phyloP scores from a whole-genome alignment of 2,113 vertebrate species.

The Callorhinus ursinus region DNA sequence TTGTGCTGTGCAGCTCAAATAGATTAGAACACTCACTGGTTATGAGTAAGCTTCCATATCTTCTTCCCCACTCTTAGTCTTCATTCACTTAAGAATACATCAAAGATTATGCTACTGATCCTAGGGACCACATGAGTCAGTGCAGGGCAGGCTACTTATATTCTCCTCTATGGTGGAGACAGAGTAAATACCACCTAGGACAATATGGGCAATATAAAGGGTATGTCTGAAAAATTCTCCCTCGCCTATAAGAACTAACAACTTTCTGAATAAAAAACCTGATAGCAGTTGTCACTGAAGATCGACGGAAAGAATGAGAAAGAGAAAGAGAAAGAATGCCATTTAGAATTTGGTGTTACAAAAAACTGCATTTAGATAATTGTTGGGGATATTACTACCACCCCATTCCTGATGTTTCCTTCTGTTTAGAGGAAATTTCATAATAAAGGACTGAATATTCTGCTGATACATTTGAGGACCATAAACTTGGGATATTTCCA shows the following conservation, averaged over 20 bases:
- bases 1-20: neutral
- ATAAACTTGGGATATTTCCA: neutral
- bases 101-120: neutral
- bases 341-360: neutral
- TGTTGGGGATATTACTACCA: accelerated
- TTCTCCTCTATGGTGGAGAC: neutral
- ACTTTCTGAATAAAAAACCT: neutral
- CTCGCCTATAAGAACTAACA: neutral
- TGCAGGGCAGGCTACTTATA: neutral
- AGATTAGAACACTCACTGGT: neutral
- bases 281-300: neutral
- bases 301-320: neutral
- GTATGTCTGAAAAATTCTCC: neutral
- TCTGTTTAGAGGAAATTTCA: neutral
- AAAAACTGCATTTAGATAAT: neutral
- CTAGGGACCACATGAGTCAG: neutral
- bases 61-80: neutral
- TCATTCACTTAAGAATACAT: neutral
- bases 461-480: accelerated
- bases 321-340: neutral
- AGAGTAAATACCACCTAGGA: neutral
- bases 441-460: neutral
- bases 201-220: neutral
- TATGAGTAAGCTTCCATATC: neutral
- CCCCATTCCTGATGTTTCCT: neutral